These are phyloP conservation scores for Isaurus tuberculatus DNA, from an alignment of 92 coral and sea anemone genomes.

Conservation along the genomic window DNA sequence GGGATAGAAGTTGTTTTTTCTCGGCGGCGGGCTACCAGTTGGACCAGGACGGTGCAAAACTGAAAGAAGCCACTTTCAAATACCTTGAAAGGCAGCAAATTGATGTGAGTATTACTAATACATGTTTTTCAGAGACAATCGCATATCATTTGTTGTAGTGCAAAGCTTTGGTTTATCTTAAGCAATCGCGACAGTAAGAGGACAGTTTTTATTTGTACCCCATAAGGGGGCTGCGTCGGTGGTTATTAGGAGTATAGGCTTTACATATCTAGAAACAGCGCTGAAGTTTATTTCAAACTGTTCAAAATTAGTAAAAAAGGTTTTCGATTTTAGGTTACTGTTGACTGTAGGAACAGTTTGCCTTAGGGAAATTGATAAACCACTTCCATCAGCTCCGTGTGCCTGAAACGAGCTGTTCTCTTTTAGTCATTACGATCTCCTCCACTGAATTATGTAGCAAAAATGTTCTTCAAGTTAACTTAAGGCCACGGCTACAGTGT, in stretches of 20 bases:
- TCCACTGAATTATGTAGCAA: constrained; percentile 22
- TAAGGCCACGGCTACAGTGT: constrained; percentile 15
- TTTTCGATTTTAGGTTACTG: background rate
- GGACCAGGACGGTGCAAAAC: constrained; percentile 4
- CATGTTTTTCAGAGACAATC: background rate
- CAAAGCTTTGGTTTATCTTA: constrained; percentile 3
- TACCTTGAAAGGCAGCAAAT: constrained; percentile 34
- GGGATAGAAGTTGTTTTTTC: constrained; percentile 36
- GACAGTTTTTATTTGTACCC: constrained; percentile 4
- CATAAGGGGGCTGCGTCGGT: background rate
- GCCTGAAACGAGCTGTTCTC: background rate
- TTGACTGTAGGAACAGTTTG: constrained; percentile 2
- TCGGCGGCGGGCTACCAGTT: constrained; percentile 40
- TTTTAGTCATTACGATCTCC: constrained; percentile 6
- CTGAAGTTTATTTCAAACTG: background rate
- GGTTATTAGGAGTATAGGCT: background rate
- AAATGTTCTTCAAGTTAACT: constrained; percentile 24
- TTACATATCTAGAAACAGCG: constrained; percentile 4
- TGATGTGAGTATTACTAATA: constrained; percentile 18
- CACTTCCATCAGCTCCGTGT: constrained; percentile 4
- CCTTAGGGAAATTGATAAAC: background rate
- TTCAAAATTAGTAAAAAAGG: background rate
- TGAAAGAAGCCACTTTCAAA: constrained; percentile 26
- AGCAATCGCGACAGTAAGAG: background rate
- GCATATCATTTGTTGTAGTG: constrained; percentile 1